Percentiles rank a stretch among this genome's conserved stretches.
These are phyloP conservation scores for Polyergus mexicanus DNA, from an alignment of 1,140 invertebrate genomes.

Conservation along the genomic window DNA sequence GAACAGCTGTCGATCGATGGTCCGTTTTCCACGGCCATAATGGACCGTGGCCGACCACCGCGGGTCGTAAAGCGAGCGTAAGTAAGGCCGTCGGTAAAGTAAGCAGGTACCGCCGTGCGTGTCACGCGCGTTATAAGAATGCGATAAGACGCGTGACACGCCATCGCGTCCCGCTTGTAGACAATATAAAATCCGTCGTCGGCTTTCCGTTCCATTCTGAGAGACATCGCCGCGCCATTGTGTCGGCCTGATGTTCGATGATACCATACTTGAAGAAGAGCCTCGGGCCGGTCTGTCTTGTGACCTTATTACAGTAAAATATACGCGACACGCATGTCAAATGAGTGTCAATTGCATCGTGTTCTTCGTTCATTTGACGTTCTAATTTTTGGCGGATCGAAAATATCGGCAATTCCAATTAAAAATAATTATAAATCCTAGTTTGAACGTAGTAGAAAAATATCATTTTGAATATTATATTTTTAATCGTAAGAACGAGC, in stretches of 20 bases:
- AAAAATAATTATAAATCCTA: not conserved
- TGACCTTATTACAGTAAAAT: slow-evolving; percentile 84
- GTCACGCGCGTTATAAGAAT: slow-evolving; percentile 84
- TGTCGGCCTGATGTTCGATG: slow-evolving; percentile 73
- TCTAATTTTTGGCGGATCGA: slow-evolving; percentile 1
- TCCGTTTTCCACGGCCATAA: slow-evolving; percentile 64
- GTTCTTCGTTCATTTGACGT: not conserved
- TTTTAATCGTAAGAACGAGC: not conserved
- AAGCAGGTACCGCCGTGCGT: slow-evolving; percentile 62
- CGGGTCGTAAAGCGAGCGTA: not conserved
- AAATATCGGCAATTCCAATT: not conserved
- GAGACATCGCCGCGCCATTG: slow-evolving; percentile 75
- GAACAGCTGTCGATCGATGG: slow-evolving; percentile 51
- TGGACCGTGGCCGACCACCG: slow-evolving; percentile 44
- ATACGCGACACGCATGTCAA: slow-evolving; percentile 80
- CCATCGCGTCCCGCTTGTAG: slow-evolving; percentile 65
- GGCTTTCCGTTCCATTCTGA: slow-evolving; percentile 67
- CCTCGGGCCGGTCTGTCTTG: slow-evolving; percentile 69
- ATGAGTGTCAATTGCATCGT: slow-evolving; percentile 69
- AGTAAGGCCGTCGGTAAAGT: slow-evolving; percentile 44
- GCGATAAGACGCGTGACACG: slow-evolving; percentile 82
- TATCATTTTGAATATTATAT: too few species aligned
- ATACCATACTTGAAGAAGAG: slow-evolving; percentile 75
- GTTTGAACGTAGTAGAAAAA: not conserved
- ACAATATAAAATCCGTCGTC: slow-evolving; percentile 71